These are phyloP conservation scores for Eilema caniola DNA, from an alignment of 2,888 invertebrate species.

Conservation along the genomic window DNA sequence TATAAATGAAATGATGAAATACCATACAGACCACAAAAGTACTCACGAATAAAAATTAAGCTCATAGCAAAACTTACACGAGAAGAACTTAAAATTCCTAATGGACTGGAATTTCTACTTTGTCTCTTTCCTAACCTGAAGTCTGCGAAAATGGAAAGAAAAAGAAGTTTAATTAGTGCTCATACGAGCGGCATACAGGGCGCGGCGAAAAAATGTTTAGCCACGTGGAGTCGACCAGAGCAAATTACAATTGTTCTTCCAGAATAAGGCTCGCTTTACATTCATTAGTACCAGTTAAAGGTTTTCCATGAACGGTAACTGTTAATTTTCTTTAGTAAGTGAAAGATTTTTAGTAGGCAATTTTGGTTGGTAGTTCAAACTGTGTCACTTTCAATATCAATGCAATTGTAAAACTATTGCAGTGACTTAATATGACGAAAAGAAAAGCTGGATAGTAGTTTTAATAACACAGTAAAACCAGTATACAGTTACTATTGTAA, in stretches of 20 bases:
- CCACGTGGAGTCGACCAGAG: background rate
- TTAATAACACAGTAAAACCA: too few species aligned
- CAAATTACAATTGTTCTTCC: constrained; percentile 8
- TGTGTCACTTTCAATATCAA: too few species aligned
- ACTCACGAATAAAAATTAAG: background rate
- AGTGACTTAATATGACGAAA: too few species aligned
- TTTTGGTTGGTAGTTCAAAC: background rate
- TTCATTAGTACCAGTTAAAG: background rate
- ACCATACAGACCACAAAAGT: background rate
- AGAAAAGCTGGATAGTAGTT: too few species aligned
- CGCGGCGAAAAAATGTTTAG: constrained; percentile 8
- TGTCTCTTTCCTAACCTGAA: background rate
- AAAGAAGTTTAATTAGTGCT: constrained; percentile 18
- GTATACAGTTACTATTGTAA: too few species aligned
- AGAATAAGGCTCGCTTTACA: background rate
- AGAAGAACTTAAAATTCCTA: background rate
- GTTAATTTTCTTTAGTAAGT: background rate
- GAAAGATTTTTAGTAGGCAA: background rate
- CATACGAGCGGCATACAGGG: background rate
- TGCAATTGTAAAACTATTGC: too few species aligned
- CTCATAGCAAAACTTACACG: background rate
- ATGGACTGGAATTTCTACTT: background rate
- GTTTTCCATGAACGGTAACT: background rate
- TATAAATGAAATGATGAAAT: too few species aligned
- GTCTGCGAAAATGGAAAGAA: constrained; percentile 4